Base-by-base conservation (phyloP, 2,888 invertebrate species). In the Pycnomerus fuliginosus region DNA sequence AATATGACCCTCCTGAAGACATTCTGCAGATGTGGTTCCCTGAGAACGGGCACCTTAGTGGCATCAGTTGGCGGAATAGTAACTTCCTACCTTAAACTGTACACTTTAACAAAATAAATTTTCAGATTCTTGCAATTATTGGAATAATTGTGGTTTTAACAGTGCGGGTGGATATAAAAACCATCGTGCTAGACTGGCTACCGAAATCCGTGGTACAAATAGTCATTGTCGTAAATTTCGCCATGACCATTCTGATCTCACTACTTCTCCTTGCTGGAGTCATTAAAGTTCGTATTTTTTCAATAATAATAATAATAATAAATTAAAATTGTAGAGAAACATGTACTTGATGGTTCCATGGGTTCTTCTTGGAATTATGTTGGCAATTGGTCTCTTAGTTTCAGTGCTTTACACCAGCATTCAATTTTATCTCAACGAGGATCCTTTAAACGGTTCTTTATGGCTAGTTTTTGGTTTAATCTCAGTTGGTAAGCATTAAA, bases 331-430 rank as follows among this genome's bases (percentile, higher is more conserved):
- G n/a, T 73, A 90, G 90, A 79, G 85, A 61, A 86, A 88, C 62
- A 85, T 87, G 61, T 86, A 84, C 74, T 70, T 88, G 62, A 89
- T 90, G 88, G 76, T 90, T 37, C 90, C 90, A 3, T 90, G 88
- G 87, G 87, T 91, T 22, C 80, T 87, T 31, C 76, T 90, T 34
- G 90, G 89, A 2, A 81, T 90, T 42, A 85, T 90, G 76, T 76
- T 90, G 33, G 85, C 85, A 4, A 78, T 90, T 52, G 88, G 87
- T 1, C 70, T 90, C 40, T 74, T 89, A 28, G 83, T 90, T 55
- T 90, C 88, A 45, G 80, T 90, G 22, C 78, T 90, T 40, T 89
- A 88, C 68, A 90, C 87, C 11, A 80, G 84, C 25, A 83, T 89
- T 55, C 82, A 83, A 30, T 83, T 83, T 68, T 85, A 84, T 70